A percentile compares a stretch with the other conserved stretches of the same genome.
Conservation (phyloP, 2,797 vertebrate species). For the Choloepus didactylus region DNA sequence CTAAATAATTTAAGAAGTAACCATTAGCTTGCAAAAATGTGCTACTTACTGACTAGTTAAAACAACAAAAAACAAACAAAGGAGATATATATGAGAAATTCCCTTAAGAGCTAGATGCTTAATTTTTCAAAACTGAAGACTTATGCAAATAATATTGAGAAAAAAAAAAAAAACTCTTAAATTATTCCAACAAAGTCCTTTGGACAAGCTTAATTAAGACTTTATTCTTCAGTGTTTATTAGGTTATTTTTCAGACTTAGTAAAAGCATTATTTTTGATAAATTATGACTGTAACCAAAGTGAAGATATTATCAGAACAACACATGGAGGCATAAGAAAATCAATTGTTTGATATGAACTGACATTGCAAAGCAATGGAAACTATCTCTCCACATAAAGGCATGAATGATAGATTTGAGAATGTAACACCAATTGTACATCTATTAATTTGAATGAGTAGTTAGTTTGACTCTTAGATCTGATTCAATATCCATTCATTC, state of each 20-base stretch:
- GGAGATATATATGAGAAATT: neutral
- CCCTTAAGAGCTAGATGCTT: neutral
- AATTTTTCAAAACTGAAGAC: neutral
- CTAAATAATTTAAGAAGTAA: neutral
- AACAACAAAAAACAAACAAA: neutral
- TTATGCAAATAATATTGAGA: slow-evolving; percentile 5
- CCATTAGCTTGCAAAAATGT: neutral
- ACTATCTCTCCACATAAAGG: neutral
- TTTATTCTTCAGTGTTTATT: neutral
- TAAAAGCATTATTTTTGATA: slow-evolving; percentile 10
- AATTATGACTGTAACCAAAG: neutral
- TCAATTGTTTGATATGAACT: neutral
- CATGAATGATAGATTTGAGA: neutral
- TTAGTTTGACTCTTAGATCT: neutral
- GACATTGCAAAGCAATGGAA: neutral
- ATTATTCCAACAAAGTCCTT: neutral
- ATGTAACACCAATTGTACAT: neutral
- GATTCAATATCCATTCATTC: neutral
- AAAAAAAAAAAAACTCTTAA: neutral
- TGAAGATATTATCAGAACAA: slow-evolving; percentile 1
- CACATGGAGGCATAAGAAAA: neutral
- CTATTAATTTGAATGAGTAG: neutral
- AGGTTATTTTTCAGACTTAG: neutral
- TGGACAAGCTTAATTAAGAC: neutral
- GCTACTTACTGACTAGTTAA: neutral